Evolutionary conservation across 2,888 invertebrate species (phyloP).

Genomic region (Celastrina argiolus): DNA sequence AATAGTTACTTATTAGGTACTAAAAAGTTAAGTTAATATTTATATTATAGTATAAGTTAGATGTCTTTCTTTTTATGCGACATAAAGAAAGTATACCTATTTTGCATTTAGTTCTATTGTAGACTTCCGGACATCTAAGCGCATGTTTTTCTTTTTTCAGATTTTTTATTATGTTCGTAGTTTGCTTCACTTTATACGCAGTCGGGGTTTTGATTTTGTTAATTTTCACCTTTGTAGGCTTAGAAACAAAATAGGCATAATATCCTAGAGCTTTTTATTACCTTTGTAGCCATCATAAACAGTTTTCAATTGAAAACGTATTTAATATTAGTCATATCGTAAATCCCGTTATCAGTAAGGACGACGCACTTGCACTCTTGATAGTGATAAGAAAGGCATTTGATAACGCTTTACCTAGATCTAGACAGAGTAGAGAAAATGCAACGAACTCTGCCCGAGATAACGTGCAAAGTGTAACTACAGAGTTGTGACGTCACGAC

Average conservation of each 20-base stretch:
- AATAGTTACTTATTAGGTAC: too few species aligned
- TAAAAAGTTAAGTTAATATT: too few species aligned
- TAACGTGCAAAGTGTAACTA: neutral
- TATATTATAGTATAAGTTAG: too few species aligned
- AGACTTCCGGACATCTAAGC: too few species aligned
- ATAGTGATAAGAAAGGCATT: slow-evolving; percentile 36
- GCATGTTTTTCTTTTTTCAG: too few species aligned
- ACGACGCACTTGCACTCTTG: slow-evolving; percentile 36
- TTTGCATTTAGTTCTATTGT: too few species aligned
- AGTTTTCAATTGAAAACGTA: slow-evolving; percentile 10
- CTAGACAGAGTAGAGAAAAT: slow-evolving; percentile 17
- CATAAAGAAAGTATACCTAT: too few species aligned
- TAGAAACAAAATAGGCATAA: neutral
- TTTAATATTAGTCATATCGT: slow-evolving; percentile 27
- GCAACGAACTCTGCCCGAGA: slow-evolving; percentile 17
- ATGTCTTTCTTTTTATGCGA: too few species aligned
- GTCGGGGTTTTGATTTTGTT: too few species aligned
- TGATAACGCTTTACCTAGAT: slow-evolving; percentile 34
- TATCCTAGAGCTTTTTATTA: neutral
- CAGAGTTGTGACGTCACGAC: neutral
- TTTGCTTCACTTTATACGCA: too few species aligned
- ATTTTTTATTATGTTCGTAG: too few species aligned
- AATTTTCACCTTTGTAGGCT: neutral
- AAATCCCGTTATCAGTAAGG: slow-evolving; percentile 36
- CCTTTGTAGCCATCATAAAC: neutral